Base-by-base conservation (phyloP, 2,113 vertebrate genomes). In the Platichthys stellatus region DNA sequence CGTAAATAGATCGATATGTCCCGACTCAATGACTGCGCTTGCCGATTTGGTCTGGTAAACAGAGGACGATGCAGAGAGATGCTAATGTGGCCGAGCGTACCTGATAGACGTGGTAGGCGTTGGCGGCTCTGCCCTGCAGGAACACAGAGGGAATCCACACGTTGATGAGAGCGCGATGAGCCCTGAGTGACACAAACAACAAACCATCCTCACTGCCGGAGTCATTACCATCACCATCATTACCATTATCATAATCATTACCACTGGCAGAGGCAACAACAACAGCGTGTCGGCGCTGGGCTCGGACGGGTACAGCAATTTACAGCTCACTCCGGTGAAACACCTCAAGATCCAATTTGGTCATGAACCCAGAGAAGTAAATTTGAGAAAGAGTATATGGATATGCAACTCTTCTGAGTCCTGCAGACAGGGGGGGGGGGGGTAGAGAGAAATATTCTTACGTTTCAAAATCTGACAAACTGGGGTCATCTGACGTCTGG, bases 111-210 rank as follows among this genome's bases (percentile, higher is more conserved):
- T 99, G 97, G 93, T 98, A 99, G 3, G 98, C 96, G 26, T 97
- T 99, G n/a, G 98, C 95, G 73, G 97, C 96, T 88, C 96, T 94
- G 79, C 98, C 97, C 85, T 97, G 96, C 79, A 99, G 96, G 88
- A 99, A 99, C 83, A 99, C 98, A 0, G 97, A 99, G 5, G 98
- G 98, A 89, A 99, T 99, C 98, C 98, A 99, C 68, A 99, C 97
- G 13, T 99, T 99, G 93, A 99, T 96, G 87, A 99, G 97, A 0
- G 98, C 98, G 49, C 98, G 96, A 84, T 98, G 97, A 86, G 96
- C 95, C 94, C 98, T 99, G 88, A 71, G 53, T 56, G 82, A 80
- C 57, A 82, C 72, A 93, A 43, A 90, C 57, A 70, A 72, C 65
- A 69, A 69, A 80, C 67, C 24, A 63, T 14, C 54, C 71, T 82